Evolutionary conservation across 2,888 invertebrate genomes (phyloP).

Genomic region (Nephrotoma flavescens): DNA sequence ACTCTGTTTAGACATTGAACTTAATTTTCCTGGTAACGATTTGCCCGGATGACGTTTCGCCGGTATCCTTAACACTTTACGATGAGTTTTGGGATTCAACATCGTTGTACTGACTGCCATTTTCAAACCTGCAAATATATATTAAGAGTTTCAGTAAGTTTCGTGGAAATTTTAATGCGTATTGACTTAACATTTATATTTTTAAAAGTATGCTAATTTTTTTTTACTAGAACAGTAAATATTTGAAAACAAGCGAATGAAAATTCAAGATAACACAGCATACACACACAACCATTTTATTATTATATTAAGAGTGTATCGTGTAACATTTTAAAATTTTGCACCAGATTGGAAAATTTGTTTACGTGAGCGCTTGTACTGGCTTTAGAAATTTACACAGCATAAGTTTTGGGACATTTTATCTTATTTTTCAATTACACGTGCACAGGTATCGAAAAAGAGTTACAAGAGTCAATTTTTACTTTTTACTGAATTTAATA

Average conservation of each 20-base stretch:
- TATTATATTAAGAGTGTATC: background rate
- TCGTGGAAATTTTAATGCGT: background rate
- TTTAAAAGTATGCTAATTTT: background rate
- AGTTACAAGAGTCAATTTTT: no score
- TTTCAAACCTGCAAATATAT: conserved; percentile 41
- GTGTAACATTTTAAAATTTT: background rate
- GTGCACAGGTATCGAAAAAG: no score
- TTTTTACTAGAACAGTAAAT: background rate
- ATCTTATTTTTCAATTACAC: no score
- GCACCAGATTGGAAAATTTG: background rate
- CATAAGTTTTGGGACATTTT: background rate
- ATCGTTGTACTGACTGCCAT: conserved; percentile 61
- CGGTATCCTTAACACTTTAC: conserved; percentile 51
- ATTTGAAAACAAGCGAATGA: background rate
- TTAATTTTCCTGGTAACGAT: conserved; percentile 30
- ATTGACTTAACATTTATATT: background rate
- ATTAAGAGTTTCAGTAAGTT: conserved; percentile 5
- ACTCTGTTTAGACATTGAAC: conserved; percentile 35
- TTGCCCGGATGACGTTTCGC: conserved; percentile 41
- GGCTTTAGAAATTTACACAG: background rate
- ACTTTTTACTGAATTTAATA: no score
- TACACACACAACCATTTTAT: background rate
- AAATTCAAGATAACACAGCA: background rate
- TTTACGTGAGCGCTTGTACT: background rate
- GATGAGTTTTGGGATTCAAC: conserved; percentile 49